A percentile compares a stretch with the other conserved stretches of the same genome.
Evolutionary conservation across 2,113 vertebrate genomes (phyloP).

Genomic region (Pluvialis apricaria): DNA sequence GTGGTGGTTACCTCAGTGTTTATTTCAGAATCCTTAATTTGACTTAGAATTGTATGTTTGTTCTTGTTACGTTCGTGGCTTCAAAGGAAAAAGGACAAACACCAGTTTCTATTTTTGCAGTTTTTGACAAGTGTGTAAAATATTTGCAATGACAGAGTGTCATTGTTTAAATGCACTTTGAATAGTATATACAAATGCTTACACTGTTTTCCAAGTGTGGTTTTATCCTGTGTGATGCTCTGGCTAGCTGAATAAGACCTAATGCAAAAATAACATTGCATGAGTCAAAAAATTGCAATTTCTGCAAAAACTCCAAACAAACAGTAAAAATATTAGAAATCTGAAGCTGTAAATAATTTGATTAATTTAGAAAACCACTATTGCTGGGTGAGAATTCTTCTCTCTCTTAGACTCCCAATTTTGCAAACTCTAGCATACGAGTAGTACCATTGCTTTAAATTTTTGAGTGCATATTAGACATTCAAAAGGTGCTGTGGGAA

Average conservation of each 20-base stretch:
- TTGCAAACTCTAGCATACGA: neutral
- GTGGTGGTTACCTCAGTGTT: neutral
- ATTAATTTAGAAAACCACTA: neutral
- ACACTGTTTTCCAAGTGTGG: neutral
- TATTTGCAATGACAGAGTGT: neutral
- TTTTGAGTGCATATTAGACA: neutral
- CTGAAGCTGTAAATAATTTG: neutral
- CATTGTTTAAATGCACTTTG: neutral
- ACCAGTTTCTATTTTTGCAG: neutral
- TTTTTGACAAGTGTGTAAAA: neutral
- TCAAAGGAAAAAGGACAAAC: neutral
- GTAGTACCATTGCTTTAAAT: neutral
- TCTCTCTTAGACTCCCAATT: neutral
- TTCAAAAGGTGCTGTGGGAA: neutral
- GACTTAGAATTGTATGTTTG: neutral
- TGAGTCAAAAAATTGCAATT: neutral
- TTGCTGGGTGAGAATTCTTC: accelerated
- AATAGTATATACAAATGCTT: neutral
- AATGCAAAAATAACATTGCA: neutral
- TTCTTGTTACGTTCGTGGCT: neutral
- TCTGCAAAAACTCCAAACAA: neutral
- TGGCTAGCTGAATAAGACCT: neutral
- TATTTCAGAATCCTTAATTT: neutral
- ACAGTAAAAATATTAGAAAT: neutral
- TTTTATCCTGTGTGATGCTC: neutral